Evolutionary conservation across 2,113 vertebrate genomes (phyloP).

Genomic region (Hippocampus mohnikei): DNA sequence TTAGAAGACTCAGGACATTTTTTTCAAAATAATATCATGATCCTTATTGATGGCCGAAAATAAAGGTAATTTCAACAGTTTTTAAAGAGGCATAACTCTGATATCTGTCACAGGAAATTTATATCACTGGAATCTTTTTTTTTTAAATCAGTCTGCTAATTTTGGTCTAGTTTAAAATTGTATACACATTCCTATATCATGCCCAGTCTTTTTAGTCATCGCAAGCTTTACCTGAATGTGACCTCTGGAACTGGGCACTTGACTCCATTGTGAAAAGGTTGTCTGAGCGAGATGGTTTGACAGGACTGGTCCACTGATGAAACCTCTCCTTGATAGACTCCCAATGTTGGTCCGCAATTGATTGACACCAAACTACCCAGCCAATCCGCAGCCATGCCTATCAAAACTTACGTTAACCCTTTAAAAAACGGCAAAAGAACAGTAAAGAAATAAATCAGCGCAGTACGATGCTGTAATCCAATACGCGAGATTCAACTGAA

Average conservation of each 20-base stretch:
- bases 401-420: not conserved
- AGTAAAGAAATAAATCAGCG: not conserved
- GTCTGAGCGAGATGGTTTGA: conserved; percentile 92
- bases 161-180: too few species aligned
- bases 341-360: conserved; percentile 89
- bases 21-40: too few species aligned
- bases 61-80: too few species aligned
- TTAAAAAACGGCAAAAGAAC: not conserved
- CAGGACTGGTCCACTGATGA: conserved; percentile 91
- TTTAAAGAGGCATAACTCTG: too few species aligned
- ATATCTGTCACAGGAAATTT: too few species aligned
- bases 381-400: conserved; percentile 89
- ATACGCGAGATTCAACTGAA: not conserved
- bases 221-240: conserved; percentile 86
- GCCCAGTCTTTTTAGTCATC: too few species aligned
- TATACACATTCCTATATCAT: too few species aligned
- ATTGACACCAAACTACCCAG: conserved; percentile 95
- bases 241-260: conserved; percentile 96
- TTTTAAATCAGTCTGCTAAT: too few species aligned
- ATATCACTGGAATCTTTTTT: too few species aligned
- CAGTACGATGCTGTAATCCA: not conserved
- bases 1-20: too few species aligned
- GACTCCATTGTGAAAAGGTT: conserved; percentile 94
- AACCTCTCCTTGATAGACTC: conserved; percentile 93
- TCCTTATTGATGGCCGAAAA: too few species aligned